Conservation (phyloP, 1,140 invertebrate genomes). For the Sycobia sp. region DNA sequence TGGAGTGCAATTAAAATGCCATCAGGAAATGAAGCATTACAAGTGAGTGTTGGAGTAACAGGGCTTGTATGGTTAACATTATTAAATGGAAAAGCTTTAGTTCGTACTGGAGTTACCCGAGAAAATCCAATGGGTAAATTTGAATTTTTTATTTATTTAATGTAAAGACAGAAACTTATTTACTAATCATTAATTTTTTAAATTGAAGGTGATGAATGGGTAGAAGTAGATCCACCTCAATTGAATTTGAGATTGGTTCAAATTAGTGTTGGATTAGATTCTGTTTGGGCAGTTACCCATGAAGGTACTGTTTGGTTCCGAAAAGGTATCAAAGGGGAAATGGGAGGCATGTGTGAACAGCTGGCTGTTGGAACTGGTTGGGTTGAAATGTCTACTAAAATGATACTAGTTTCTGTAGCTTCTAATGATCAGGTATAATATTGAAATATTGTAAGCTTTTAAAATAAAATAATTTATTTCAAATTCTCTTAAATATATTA, state of each 20-base stretch:
- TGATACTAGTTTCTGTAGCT: slow-evolving; percentile 81
- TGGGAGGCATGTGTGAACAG: slow-evolving; percentile 71
- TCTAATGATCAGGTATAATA: slow-evolving; percentile 79
- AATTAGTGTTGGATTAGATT: slow-evolving; percentile 81
- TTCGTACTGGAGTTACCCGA: slow-evolving; percentile 77
- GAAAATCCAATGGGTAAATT: slow-evolving; percentile 71
- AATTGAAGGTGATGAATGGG: slow-evolving; percentile 74
- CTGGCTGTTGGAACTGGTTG: slow-evolving; percentile 76
- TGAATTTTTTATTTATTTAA: not conserved
- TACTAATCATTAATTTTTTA: not conserved
- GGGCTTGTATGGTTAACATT: slow-evolving; percentile 85
- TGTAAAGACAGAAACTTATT: slow-evolving; percentile 1
- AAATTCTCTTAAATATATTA: not conserved
- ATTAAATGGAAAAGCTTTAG: slow-evolving; percentile 79
- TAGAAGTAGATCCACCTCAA: slow-evolving; percentile 77
- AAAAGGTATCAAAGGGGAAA: slow-evolving; percentile 78
- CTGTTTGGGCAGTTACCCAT: slow-evolving; percentile 85
- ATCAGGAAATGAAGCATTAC: slow-evolving; percentile 77
- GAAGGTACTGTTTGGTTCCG: slow-evolving; percentile 89
- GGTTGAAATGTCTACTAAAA: slow-evolving; percentile 85
- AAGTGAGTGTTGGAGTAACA: slow-evolving; percentile 81
- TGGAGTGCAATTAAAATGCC: slow-evolving; percentile 81
- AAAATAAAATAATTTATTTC: slow-evolving; percentile 2
- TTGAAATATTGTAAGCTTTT: slow-evolving; percentile 29
- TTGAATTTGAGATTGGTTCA: slow-evolving; percentile 72